Conservation (phyloP, 2,888 invertebrate genomes). For the Epicampocera succincta region DNA sequence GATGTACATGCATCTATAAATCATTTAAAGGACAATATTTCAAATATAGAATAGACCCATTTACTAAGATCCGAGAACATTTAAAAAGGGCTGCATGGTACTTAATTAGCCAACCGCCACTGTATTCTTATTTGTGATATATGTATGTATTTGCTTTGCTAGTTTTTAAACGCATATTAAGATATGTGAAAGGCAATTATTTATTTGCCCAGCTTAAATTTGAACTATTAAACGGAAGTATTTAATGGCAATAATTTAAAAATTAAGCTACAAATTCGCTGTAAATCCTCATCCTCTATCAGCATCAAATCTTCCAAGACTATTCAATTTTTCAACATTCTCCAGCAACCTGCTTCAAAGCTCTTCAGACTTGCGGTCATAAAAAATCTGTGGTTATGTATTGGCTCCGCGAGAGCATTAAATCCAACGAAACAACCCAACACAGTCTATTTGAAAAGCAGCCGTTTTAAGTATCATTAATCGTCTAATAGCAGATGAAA, state of each 20-base stretch:
- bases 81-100: too few relatives aligned
- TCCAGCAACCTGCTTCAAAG: conserved; percentile 1
- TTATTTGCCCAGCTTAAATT: too few relatives aligned
- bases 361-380: background rate
- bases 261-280: conserved; percentile 62
- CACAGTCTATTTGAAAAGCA: too few relatives aligned
- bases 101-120: too few relatives aligned
- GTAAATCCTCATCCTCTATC: conserved; percentile 55
- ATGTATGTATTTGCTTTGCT: too few relatives aligned
- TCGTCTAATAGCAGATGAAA: conserved; percentile 55
- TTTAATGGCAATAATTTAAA: conserved; percentile 60
- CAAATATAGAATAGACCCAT: too few relatives aligned
- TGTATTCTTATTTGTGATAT: too few relatives aligned
- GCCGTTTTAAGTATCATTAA: conserved; percentile 51
- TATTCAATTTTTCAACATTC: conserved; percentile 37
- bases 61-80: too few relatives aligned
- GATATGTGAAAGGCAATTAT: too few relatives aligned
- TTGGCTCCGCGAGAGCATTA: background rate
- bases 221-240: conserved; percentile 35
- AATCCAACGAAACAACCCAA: background rate
- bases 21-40: too few relatives aligned
- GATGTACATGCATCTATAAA: too few relatives aligned
- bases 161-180: too few relatives aligned
- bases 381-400: conserved; percentile 9
- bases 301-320: conserved; percentile 28